Conservation (phyloP, 2,797 vertebrate species). For the Bucorvus abyssinicus region DNA sequence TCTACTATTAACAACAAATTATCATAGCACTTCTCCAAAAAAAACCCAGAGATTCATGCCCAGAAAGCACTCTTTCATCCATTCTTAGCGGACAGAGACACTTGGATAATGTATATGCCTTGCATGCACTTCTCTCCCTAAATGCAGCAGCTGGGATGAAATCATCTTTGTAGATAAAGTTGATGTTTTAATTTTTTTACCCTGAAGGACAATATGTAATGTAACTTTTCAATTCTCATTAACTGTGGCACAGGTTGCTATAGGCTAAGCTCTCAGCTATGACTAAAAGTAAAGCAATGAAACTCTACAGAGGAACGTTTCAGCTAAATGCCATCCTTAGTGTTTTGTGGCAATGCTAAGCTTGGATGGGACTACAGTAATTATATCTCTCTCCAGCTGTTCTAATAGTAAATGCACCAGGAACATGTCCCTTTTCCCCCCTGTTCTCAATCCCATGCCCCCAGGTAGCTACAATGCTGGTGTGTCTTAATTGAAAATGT, state of each 20-base stretch:
- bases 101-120: slow-evolving; percentile 18
- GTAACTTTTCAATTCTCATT: slow-evolving; percentile 46
- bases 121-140: not conserved
- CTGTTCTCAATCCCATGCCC: not conserved
- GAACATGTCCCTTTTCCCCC: not conserved
- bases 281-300: slow-evolving; percentile 29
- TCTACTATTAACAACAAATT: slow-evolving; percentile 6
- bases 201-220: slow-evolving; percentile 20
- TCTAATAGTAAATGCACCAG: not conserved
- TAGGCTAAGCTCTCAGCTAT: slow-evolving; percentile 10
- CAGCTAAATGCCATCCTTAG: not conserved
- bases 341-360: not conserved
- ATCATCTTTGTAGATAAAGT: slow-evolving; percentile 2
- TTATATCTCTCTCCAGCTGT: not conserved
- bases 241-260: not conserved
- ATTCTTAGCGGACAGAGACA: not conserved
- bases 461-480: not conserved
- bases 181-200: slow-evolving; percentile 45
- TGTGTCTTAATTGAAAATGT: not conserved
- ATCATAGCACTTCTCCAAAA: not conserved
- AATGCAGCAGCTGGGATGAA: slow-evolving; percentile 30
- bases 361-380: not conserved
- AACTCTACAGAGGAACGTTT: not conserved
- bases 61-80: slow-evolving; percentile 39
- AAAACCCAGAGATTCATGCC: not conserved